A percentile compares a stretch with the other conserved stretches of the same genome.
Conservation (phyloP, 2,888 invertebrate species). For the Elmis aenea region DNA sequence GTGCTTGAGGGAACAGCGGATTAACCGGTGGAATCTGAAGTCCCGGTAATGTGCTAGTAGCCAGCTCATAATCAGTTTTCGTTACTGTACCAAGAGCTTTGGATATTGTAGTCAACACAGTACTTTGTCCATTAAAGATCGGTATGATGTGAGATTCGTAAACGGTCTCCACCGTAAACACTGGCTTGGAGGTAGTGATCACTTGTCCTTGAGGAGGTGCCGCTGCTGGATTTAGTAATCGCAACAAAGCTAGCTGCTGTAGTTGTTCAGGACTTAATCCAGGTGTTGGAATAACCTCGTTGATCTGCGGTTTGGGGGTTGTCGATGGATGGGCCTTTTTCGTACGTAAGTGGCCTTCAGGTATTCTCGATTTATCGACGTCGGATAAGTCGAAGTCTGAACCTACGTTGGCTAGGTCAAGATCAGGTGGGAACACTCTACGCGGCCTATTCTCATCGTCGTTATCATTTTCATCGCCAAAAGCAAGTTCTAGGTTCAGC, state of each 20-base stretch:
- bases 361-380: slow-evolving; percentile 59
- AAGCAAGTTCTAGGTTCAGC: slow-evolving; percentile 78
- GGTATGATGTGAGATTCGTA: slow-evolving; percentile 81
- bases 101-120: slow-evolving; percentile 72
- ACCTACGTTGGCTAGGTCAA: slow-evolving; percentile 68
- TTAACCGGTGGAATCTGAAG: slow-evolving; percentile 38
- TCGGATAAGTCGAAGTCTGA: slow-evolving; percentile 67
- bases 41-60: slow-evolving; percentile 62
- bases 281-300: slow-evolving; percentile 42
- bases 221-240: slow-evolving; percentile 65
- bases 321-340: slow-evolving; percentile 44
- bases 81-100: slow-evolving; percentile 72
- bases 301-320: slow-evolving; percentile 30
- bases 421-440: slow-evolving; percentile 56
- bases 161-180: slow-evolving; percentile 70
- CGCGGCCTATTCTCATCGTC: slow-evolving; percentile 50
- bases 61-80: slow-evolving; percentile 73
- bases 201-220: slow-evolving; percentile 62
- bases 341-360: slow-evolving; percentile 51
- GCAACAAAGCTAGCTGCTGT: slow-evolving; percentile 68
- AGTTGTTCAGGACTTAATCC: slow-evolving; percentile 65
- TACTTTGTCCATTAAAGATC: slow-evolving; percentile 68
- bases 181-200: slow-evolving; percentile 73
- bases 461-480: slow-evolving; percentile 72
- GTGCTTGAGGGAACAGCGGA: slow-evolving; percentile 54